A percentile compares a stretch with the other conserved stretches of the same genome.
phyloP scores from a whole-genome alignment of 2,888 invertebrate species.

The Cynaeus angustus region DNA sequence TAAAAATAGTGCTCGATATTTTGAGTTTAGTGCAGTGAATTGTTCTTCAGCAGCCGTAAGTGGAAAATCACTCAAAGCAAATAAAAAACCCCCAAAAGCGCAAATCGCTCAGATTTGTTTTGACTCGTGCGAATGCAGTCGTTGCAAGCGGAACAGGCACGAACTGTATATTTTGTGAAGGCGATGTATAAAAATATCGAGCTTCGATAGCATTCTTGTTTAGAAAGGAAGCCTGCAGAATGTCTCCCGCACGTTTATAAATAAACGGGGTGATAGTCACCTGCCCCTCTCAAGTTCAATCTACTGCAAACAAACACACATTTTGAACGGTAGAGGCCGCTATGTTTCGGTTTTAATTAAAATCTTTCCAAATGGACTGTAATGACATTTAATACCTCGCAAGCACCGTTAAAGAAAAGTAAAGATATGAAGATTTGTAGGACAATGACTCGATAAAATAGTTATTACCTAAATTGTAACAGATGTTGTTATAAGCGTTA shows the following conservation, averaged over 20 bases:
- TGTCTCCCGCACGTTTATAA: slow-evolving; percentile 69
- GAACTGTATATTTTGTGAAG: slow-evolving; percentile 66
- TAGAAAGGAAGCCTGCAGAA: slow-evolving; percentile 68
- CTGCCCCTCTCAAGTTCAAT: slow-evolving; percentile 66
- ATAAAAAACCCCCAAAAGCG: slow-evolving; percentile 16
- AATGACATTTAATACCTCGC: background rate
- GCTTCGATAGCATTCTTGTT: slow-evolving; percentile 66
- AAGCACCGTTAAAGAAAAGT: background rate
- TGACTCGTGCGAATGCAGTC: slow-evolving; percentile 56
- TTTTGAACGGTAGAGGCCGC: slow-evolving; percentile 62
- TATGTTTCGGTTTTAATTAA: slow-evolving; percentile 62
- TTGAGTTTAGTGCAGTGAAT: too few species aligned
- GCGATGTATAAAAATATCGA: slow-evolving; percentile 68
- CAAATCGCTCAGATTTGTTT: slow-evolving; percentile 44
- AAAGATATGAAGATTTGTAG: slow-evolving; percentile 17
- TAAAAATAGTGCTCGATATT: too few species aligned
- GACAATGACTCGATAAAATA: background rate
- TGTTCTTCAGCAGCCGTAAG: too few species aligned
- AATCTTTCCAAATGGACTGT: slow-evolving; percentile 43
- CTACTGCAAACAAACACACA: slow-evolving; percentile 64
- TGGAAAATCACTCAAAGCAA: background rate
- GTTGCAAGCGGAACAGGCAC: slow-evolving; percentile 62
- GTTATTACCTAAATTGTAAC: slow-evolving; percentile 36
- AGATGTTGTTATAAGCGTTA: slow-evolving; percentile 34
- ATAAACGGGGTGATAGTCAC: slow-evolving; percentile 68